Evolutionary conservation across 2,797 vertebrate genomes (phyloP).

Genomic region (Rhinatrema bivittatum): DNA sequence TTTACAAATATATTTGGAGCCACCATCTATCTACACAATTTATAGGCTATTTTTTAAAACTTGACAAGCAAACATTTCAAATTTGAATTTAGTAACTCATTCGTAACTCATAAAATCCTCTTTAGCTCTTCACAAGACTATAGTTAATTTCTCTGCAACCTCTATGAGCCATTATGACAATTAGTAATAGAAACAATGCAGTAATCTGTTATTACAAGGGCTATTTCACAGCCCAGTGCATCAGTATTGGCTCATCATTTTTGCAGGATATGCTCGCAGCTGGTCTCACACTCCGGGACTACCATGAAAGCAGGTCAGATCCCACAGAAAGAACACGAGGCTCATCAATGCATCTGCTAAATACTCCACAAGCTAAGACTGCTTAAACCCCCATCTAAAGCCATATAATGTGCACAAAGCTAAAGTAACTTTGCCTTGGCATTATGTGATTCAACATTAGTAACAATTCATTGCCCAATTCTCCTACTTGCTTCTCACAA

Average conservation of each 20-base stretch:
- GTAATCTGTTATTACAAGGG: constrained; percentile 6
- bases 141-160: too few species aligned
- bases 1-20: too few species aligned
- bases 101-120: too few species aligned
- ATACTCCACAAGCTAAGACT: background rate
- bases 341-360: constrained; percentile 11
- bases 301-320: constrained; percentile 4
- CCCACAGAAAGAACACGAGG: constrained; percentile 11
- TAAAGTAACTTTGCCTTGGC: constrained; percentile 8
- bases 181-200: constrained; percentile 7
- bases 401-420: background rate
- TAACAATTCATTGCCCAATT: constrained; percentile 5
- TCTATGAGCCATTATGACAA: too few species aligned
- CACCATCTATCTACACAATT: too few species aligned
- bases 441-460: constrained; percentile 4
- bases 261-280: background rate
- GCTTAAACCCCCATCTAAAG: constrained; percentile 6
- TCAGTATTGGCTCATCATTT: constrained; percentile 14
- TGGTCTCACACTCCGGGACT: constrained; percentile 1
- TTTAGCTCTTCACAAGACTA: too few species aligned
- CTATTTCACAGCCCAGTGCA: constrained; percentile 5
- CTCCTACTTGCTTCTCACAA: constrained; percentile 9
- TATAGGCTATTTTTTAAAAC: too few species aligned
- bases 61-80: too few species aligned
- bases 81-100: too few species aligned